Base-by-base conservation (phyloP, 2,113 vertebrate genomes). In the Aptenodytes forsteri region DNA sequence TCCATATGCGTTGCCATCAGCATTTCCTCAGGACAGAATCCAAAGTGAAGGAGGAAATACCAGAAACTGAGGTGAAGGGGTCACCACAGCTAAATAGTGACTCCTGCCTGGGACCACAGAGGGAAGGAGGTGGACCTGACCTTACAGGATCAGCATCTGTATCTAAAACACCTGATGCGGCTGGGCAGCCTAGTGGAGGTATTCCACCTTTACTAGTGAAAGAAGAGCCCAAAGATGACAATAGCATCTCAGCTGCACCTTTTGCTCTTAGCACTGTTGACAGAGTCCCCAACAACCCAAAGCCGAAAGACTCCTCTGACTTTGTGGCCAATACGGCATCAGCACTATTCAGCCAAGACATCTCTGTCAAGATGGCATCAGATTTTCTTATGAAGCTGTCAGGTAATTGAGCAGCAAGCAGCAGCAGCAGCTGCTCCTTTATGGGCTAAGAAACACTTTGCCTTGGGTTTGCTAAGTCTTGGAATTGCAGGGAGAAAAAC, bases 1-100 rank as follows among this genome's bases (percentile, higher is more conserved):
- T 99, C 94, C 99, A 99, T 98, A 99, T 99, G 99, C 99, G 99
- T 96, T 99, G 99, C 98, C 99, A 99, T 98, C 99, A 99, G 98
- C 99, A 99, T 98, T 99, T 99, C 98, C 99, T 99, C 79, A 99
- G 99, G 98, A 98, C 98, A 92, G 99, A 99, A 97, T 98, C 99
- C 98, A 99, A 99, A 98, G 99, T 99, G 98, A 99, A 99, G 98
- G 99, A 99, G 98, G 99, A 99, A 98, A 98, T 98, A 96, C 99
- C 99, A 66, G 99, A 99, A 98, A 98, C 98, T 32, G 99, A 99
- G 96, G 98, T 98, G 95, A 99, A 99, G 97, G 98, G 98, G 65
- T 99, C 99, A 71, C 97, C 98, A 84, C 98, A 98, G 97, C 97
- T 98, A 81, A 98, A 95, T 95, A 98, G 97, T 93, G 97, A 98